Conservation (phyloP, 2,113 vertebrate genomes). For the Prunella fulvescens region DNA sequence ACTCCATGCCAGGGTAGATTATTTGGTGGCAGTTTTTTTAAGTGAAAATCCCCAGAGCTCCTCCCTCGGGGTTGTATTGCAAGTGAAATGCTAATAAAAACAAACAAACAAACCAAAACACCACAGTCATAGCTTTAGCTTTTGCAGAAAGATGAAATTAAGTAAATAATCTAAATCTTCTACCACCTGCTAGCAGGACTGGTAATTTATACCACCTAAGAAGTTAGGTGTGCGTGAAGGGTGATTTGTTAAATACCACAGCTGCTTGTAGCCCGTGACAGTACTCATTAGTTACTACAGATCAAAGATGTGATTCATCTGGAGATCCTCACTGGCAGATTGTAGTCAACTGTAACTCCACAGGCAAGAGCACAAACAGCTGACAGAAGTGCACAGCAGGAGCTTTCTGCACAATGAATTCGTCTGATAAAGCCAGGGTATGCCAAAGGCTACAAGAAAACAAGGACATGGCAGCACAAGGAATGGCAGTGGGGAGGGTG, state of each 20-base stretch:
- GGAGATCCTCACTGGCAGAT: neutral
- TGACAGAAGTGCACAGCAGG: neutral
- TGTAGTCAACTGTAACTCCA: neutral
- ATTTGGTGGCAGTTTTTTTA: neutral
- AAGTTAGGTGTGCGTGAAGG: neutral
- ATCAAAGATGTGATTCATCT: neutral
- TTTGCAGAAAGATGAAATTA: neutral
- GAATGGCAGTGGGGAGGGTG: neutral
- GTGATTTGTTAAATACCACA: neutral
- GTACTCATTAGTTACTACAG: neutral
- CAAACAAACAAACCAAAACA: neutral
- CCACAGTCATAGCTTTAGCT: neutral
- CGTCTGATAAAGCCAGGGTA: neutral
- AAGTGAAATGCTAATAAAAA: neutral
- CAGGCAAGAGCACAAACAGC: neutral
- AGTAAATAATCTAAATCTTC: neutral
- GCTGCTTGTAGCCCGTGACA: neutral
- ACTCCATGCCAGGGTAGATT: neutral
- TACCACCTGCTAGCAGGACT: neutral
- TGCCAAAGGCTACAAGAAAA: neutral
- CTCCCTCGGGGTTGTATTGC: neutral
- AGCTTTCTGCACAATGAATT: neutral
- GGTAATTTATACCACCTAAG: neutral
- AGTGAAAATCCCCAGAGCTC: neutral
- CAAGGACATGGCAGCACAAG: neutral